phyloP scores from a whole-genome alignment of 2,888 invertebrate species.

The Chrysopilus asiliformis region DNA sequence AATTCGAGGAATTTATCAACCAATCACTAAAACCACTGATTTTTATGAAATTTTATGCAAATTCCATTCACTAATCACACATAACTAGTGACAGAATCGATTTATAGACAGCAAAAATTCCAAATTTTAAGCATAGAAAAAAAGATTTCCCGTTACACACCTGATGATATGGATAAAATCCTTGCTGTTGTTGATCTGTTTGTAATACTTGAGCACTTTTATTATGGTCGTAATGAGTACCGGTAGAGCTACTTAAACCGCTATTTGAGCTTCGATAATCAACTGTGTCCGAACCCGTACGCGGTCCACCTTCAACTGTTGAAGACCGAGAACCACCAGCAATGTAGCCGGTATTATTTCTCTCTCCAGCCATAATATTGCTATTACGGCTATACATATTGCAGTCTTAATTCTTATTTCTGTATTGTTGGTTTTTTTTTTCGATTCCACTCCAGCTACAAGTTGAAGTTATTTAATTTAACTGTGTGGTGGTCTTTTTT shows the following conservation, averaged over 20 bases:
- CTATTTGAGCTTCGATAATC: constrained; percentile 14
- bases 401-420: no score
- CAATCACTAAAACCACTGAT: constrained; percentile 1
- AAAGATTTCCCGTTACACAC: background rate
- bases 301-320: constrained; percentile 35
- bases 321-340: background rate
- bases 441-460: no score
- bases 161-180: constrained; percentile 13
- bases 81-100: no score
- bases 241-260: constrained; percentile 6
- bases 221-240: constrained; percentile 8
- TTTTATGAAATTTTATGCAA: no score
- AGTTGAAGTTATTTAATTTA: no score
- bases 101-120: no score
- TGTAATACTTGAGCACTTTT: constrained; percentile 8
- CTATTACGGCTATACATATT: constrained; percentile 11
- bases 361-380: constrained; percentile 6
- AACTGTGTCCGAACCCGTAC: constrained; percentile 27
- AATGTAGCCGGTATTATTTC: constrained; percentile 5
- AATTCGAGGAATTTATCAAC: background rate
- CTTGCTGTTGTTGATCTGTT: background rate
- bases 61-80: no score
- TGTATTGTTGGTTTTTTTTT: no score
- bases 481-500: no score
- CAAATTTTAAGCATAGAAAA: background rate